Conservation (phyloP, 2,113 vertebrate genomes). For the Cyanoramphus novaezelandiae region DNA sequence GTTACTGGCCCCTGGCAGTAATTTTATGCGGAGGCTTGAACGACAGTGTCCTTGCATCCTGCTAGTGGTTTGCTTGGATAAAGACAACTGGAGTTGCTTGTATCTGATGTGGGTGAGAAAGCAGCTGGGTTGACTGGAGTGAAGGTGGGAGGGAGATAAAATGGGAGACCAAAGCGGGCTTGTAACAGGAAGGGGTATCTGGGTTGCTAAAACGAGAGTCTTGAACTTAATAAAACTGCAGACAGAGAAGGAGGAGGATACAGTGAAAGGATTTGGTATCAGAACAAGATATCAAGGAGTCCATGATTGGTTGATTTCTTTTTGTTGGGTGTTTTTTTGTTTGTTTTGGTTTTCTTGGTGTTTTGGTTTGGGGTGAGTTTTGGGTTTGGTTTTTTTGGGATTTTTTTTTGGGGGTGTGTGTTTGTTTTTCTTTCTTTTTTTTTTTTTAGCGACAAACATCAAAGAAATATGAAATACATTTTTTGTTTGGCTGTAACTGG, state of each 20-base stretch:
- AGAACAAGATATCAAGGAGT: not conserved
- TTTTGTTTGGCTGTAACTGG: not conserved
- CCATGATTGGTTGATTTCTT: not conserved
- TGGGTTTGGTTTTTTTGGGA: not conserved
- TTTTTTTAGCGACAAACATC: not conserved
- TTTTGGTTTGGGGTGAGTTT: not conserved
- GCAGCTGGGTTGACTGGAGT: not conserved
- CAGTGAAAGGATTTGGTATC: not conserved
- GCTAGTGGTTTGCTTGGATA: not conserved
- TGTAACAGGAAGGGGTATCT: not conserved
- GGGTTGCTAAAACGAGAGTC: not conserved
- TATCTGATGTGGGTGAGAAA: not conserved
- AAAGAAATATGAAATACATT: not conserved
- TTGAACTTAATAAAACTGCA: not conserved
- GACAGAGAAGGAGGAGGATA: not conserved
- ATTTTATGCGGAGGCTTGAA: not conserved
- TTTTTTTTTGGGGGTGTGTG: too few relatives aligned
- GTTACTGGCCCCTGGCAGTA: not conserved
- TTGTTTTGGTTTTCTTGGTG: not conserved
- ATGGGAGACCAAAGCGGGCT: not conserved
- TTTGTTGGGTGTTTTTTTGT: not conserved
- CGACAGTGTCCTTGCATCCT: not conserved
- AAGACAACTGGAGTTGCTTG: not conserved
- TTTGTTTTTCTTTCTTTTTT: too few relatives aligned
- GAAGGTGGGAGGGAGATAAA: slow-evolving; percentile 13